Percentiles rank a stretch among this genome's conserved stretches.
phyloP scores from a whole-genome alignment of 2,113 vertebrate genomes.

The human region GRCh38 chr5:168282001-168282500 shows the following conservation, averaged over 20 bases:
- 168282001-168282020: not conserved
- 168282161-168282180: not conserved
- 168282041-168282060: fast-evolving
- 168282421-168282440: not conserved
- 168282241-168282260: not conserved
- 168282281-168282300: fast-evolving
- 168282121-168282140: too few relatives aligned
- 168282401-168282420: not conserved
- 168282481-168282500: not conserved
- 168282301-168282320: not conserved
- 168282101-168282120: not conserved
- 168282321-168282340: fast-evolving
- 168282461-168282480: not conserved
- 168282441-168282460: not conserved
- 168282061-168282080: not conserved
- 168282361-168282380: not conserved
- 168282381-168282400: not conserved
- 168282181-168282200: not conserved
- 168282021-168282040: not conserved
- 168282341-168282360: not conserved
- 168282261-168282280: too few relatives aligned
- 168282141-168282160: not conserved
- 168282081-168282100: not conserved
- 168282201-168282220: too few relatives aligned
- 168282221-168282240: not conserved